Percentiles rank a stretch among this genome's conserved stretches.
Evolutionary conservation across 2,888 invertebrate genomes (phyloP).

Genomic region (Meliscaeva auricollis): DNA sequence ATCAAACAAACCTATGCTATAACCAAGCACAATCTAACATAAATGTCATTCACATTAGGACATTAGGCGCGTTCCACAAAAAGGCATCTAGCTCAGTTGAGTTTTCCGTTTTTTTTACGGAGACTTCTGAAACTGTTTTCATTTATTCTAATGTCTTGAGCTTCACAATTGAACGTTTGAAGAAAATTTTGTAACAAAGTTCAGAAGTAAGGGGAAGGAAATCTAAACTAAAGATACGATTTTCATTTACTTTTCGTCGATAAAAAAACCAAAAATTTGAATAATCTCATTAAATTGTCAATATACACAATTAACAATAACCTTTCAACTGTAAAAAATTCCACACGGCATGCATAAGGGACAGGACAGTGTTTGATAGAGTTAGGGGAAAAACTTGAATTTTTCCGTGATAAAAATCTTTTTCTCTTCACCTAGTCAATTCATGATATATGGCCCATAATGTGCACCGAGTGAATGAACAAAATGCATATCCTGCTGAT

Average conservation of each 20-base stretch:
- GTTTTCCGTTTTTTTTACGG: no score
- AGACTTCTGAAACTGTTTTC: no score
- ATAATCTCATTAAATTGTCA: constrained; percentile 53
- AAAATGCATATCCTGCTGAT: constrained; percentile 57
- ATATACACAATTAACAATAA: constrained; percentile 56
- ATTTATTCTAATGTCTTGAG: not conserved
- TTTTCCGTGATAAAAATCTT: constrained; percentile 29
- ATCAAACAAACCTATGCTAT: no score
- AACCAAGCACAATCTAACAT: no score
- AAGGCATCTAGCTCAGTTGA: no score
- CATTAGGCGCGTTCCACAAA: no score
- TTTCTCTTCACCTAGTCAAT: constrained; percentile 1
- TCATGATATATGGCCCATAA: not conserved
- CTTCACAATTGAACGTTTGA: not conserved
- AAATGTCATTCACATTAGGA: no score
- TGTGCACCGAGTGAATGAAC: constrained; percentile 3
- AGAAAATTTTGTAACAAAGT: no score
- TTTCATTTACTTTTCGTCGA: not conserved
- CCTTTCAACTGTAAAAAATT: constrained; percentile 35
- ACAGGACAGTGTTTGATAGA: not conserved
- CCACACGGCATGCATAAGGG: not conserved
- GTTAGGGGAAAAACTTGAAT: constrained; percentile 29
- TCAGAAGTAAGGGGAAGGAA: no score
- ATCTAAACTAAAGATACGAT: no score
- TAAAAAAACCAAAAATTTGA: not conserved